phyloP scores from a whole-genome alignment of 1,140 invertebrate genomes.

The Drosophila pseudoobscura region DNA sequence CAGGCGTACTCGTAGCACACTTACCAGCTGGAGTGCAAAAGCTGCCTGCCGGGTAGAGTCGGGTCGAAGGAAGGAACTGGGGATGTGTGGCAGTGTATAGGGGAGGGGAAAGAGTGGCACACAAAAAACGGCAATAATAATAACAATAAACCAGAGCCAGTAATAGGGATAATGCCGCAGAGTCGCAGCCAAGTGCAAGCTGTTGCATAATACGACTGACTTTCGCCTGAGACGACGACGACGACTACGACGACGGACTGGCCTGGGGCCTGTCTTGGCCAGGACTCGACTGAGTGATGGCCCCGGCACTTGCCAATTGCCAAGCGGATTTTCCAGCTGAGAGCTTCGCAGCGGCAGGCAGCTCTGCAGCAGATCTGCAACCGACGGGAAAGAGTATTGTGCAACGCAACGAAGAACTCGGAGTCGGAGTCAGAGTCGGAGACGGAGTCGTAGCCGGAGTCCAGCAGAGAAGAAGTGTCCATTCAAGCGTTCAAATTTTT shows the following conservation, averaged over 20 bases:
- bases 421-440: too few species aligned
- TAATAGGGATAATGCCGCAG: slow-evolving; percentile 13
- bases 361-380: slow-evolving; percentile 16
- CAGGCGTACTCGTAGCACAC: slow-evolving; percentile 10
- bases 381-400: slow-evolving; percentile 22
- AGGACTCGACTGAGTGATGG: slow-evolving; percentile 5
- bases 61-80: too few species aligned
- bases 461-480: not conserved
- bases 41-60: too few species aligned
- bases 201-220: slow-evolving; percentile 57
- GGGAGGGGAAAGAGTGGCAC: slow-evolving; percentile 13
- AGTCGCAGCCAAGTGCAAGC: slow-evolving; percentile 23
- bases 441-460: too few species aligned
- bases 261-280: slow-evolving; percentile 6
- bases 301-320: slow-evolving; percentile 35
- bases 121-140: slow-evolving; percentile 52
- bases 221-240: not conserved
- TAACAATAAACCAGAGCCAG: slow-evolving; percentile 35
- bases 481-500: slow-evolving; percentile 49
- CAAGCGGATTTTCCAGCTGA: slow-evolving; percentile 68
- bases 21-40: slow-evolving; percentile 22
- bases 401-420: not conserved
- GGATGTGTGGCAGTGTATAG: too few species aligned
- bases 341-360: slow-evolving; percentile 3
- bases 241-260: slow-evolving; percentile 2